Evolutionary conservation across 2,113 vertebrate species (phyloP).

Genomic region (Tragelaphus imberbis): DNA sequence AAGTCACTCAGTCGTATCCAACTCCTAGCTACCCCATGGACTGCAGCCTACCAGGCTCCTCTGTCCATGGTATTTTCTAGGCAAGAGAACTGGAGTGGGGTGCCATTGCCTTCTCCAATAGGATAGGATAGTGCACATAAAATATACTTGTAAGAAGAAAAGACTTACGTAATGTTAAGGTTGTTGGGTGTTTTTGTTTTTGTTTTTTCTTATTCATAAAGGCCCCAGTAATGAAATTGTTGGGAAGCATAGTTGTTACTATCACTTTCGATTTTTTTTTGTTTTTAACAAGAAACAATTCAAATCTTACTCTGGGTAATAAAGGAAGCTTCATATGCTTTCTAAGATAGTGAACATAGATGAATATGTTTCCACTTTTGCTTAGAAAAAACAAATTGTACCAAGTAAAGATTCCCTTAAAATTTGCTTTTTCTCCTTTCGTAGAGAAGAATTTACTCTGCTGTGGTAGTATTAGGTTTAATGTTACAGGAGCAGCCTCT

Average conservation of each 20-base stretch:
- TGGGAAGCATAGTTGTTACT: not conserved
- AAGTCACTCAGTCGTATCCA: too few relatives aligned
- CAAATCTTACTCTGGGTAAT: not conserved
- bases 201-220: not conserved
- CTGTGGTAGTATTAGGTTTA: constrained; percentile 3
- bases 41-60: too few relatives aligned
- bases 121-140: not conserved
- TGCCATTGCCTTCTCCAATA: not conserved
- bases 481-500: not conserved
- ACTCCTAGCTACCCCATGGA: too few relatives aligned
- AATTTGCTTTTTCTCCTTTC: not conserved
- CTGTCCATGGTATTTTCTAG: too few relatives aligned
- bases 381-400: not conserved
- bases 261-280: not conserved
- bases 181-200: not conserved
- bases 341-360: not conserved
- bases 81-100: too few relatives aligned
- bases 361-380: not conserved
- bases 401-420: not conserved
- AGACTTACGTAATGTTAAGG: not conserved
- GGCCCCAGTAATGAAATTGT: not conserved
- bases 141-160: not conserved
- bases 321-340: not conserved
- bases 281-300: constrained; percentile 17
- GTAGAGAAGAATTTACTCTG: not conserved